phyloP scores from a whole-genome alignment of 2,888 invertebrate species.

The Hirtodrosophila confusa region DNA sequence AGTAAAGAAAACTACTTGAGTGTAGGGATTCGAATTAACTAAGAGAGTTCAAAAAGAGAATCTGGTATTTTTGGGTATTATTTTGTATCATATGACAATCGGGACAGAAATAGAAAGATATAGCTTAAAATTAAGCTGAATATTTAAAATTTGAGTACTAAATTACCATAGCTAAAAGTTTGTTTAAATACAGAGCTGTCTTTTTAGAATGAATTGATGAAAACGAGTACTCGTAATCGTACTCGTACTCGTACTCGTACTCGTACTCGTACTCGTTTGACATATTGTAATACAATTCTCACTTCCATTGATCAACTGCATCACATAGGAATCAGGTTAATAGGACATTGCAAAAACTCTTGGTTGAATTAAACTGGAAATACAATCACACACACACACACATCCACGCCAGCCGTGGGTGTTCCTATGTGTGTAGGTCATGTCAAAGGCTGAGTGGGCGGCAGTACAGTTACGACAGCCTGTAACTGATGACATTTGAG shows the following conservation, averaged over 20 bases:
- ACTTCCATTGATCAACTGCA: conserved; percentile 50
- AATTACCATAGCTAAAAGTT: too few species aligned
- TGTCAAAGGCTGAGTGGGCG: conserved; percentile 38
- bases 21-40: too few species aligned
- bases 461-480: conserved; percentile 40
- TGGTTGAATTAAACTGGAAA: conserved; percentile 35
- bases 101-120: too few species aligned
- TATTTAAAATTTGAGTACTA: too few species aligned
- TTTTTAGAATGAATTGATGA: too few species aligned
- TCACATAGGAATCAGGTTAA: conserved; percentile 41
- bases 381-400: conserved; percentile 7
- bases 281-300: neutral
- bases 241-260: neutral
- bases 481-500: conserved; percentile 33
- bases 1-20: too few species aligned
- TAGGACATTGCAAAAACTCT: conserved; percentile 34
- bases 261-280: too few species aligned
- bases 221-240: neutral
- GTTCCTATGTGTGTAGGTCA: conserved; percentile 32
- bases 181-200: too few species aligned
- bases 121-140: too few species aligned
- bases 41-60: too few species aligned
- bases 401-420: neutral
- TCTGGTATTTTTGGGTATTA: too few species aligned
- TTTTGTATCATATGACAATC: too few species aligned